Evolutionary conservation across 92 coral and sea anemone genomes (phyloP).

Genomic region (Muricea muricata): DNA sequence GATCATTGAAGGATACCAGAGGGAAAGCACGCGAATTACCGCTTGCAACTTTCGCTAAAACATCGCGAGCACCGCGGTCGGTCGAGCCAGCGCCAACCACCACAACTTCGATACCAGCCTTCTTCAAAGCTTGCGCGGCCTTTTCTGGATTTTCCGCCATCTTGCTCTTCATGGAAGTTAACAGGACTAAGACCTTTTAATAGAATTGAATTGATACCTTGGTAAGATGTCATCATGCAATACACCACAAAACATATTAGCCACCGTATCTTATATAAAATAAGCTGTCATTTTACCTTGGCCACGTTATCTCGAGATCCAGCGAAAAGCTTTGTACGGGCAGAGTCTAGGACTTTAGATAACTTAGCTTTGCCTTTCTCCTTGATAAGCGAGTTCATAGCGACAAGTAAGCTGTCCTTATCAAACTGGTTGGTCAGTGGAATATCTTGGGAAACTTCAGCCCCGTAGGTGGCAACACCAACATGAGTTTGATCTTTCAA

Average conservation of each 20-base stretch:
- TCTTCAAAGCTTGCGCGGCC: conserved; percentile 41
- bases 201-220: neutral
- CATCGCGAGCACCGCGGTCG: conserved; percentile 21
- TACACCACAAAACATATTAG: too few species aligned
- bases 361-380: conserved; percentile 14
- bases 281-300: neutral
- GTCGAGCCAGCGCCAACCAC: conserved; percentile 37
- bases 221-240: neutral
- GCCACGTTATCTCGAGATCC: conserved; percentile 40
- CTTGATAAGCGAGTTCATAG: conserved; percentile 36
- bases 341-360: conserved; percentile 22
- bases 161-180: conserved; percentile 16
- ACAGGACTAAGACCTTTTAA: conserved; percentile 3
- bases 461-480: conserved; percentile 60
- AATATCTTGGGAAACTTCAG: conserved; percentile 25
- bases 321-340: conserved; percentile 40
- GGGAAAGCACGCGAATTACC: conserved; percentile 60
- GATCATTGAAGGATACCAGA: conserved; percentile 79
- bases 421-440: conserved; percentile 50
- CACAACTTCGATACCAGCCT: conserved; percentile 38
- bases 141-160: neutral
- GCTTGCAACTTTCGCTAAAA: conserved; percentile 22
- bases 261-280: too few species aligned
- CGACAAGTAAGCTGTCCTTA: conserved; percentile 40
- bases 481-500: conserved; percentile 64